Percentiles rank a stretch among this genome's conserved stretches.
Evolutionary conservation across 1,140 invertebrate species (phyloP).

Genomic region (Euwallacea similis): DNA sequence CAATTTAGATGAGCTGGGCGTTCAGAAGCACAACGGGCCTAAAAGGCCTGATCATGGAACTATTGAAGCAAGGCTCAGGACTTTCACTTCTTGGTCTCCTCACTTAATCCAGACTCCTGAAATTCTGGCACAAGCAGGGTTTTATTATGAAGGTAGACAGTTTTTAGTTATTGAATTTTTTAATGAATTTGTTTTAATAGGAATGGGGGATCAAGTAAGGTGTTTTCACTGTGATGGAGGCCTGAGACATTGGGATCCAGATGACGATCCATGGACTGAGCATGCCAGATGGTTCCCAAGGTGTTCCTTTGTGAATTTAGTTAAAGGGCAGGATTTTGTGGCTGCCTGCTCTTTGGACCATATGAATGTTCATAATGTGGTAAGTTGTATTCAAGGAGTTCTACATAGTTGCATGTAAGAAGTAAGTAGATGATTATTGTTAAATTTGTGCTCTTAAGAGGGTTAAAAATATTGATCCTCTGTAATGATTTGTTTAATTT

Average conservation of each 20-base stretch:
- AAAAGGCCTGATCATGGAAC: constrained; percentile 64
- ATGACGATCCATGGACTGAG: constrained; percentile 86
- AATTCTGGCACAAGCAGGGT: constrained; percentile 72
- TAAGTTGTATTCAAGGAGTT: constrained; percentile 12
- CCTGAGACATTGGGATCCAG: constrained; percentile 79
- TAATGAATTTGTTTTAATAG: constrained; percentile 47
- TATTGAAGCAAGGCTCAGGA: constrained; percentile 64
- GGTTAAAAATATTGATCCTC: too few species aligned
- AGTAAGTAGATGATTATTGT: too few species aligned
- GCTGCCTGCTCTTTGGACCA: constrained; percentile 55
- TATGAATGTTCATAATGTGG: constrained; percentile 16
- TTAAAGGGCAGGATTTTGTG: constrained; percentile 80
- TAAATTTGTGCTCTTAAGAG: too few species aligned
- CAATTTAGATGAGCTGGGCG: constrained; percentile 63
- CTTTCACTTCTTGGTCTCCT: constrained; percentile 67
- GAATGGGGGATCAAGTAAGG: constrained; percentile 71
- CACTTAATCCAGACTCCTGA: constrained; percentile 66
- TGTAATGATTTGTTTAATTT: too few species aligned
- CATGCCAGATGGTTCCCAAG: constrained; percentile 88
- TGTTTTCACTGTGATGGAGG: constrained; percentile 93
- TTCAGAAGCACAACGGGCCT: constrained; percentile 65
- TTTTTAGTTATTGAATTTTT: not conserved
- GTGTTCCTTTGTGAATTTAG: constrained; percentile 76
- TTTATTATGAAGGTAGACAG: constrained; percentile 67
- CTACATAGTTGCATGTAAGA: too few species aligned